These are phyloP conservation scores for Talpa occidentalis DNA, from an alignment of 2,113 vertebrate genomes.

Conservation along the genomic window DNA sequence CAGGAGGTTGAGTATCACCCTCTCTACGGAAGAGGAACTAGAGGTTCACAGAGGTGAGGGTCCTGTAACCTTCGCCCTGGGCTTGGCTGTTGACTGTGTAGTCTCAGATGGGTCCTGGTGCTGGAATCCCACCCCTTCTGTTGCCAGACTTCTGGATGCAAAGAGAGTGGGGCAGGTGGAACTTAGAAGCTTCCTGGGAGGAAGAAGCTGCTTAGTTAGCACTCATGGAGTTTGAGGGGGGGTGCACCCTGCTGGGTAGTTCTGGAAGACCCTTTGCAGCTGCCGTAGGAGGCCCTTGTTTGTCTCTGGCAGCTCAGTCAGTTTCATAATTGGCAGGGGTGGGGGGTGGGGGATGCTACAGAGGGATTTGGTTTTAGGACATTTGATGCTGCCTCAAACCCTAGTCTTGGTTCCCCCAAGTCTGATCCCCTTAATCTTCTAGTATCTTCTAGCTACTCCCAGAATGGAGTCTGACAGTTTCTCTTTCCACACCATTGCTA, in stretches of 20 bases:
- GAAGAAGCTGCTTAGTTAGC: neutral
- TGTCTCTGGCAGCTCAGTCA: too few relatives aligned
- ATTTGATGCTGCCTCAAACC: neutral
- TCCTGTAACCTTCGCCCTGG: neutral
- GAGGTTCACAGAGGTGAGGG: neutral
- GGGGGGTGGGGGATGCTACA: neutral
- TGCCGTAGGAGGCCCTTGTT: neutral
- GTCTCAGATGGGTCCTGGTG: neutral
- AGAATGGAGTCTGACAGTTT: neutral
- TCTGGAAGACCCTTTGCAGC: neutral
- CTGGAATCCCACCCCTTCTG: neutral
- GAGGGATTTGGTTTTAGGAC: neutral
- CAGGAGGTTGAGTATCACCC: neutral
- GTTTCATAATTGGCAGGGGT: too few relatives aligned
- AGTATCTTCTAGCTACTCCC: neutral
- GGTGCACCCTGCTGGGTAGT: neutral
- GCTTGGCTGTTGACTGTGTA: neutral
- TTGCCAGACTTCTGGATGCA: neutral
- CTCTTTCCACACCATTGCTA: neutral
- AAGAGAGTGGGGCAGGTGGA: neutral
- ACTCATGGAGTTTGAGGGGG: neutral
- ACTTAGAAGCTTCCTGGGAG: fast-evolving
- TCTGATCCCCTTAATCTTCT: neutral
- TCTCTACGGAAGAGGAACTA: neutral
- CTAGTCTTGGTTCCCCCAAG: too few relatives aligned